These are phyloP conservation scores for Coronaproctus castanopsis DNA, from an alignment of 2,888 invertebrate genomes.

Conservation along the genomic window DNA sequence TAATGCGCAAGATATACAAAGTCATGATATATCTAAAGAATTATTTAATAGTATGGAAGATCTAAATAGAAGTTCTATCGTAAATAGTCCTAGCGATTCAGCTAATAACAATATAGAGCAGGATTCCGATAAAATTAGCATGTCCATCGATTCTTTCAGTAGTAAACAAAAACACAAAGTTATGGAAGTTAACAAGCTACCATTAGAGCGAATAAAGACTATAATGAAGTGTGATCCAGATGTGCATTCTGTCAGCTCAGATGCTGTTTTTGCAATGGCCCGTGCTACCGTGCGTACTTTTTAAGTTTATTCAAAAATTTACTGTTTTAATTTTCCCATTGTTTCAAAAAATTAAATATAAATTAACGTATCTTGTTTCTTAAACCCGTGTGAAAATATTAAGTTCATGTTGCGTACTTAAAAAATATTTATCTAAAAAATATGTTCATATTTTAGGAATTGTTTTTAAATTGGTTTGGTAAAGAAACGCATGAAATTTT, in stretches of 20 bases:
- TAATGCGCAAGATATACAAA: no score
- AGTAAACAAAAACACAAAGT: background rate
- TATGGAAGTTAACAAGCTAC: background rate
- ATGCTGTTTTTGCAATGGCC: background rate
- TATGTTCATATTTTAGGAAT: background rate
- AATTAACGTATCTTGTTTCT: no score
- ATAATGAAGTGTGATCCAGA: background rate
- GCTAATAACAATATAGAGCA: background rate
- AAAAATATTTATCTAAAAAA: no score
- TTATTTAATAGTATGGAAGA: background rate
- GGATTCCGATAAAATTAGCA: background rate
- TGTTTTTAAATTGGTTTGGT: background rate
- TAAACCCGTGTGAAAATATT: no score
- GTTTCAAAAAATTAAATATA: no score
- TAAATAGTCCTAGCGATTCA: background rate
- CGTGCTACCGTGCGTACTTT: background rate
- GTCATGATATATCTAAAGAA: no score
- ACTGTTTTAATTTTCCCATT: no score
- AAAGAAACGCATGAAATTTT: background rate
- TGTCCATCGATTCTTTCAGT: background rate
- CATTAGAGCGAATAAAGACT: background rate
- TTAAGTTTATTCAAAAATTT: no score
- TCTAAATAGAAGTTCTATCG: background rate
- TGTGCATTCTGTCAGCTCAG: background rate
- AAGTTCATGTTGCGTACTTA: no score